phyloP scores from a whole-genome alignment of 2,113 vertebrate genomes.

The Notarius lentiginosus region DNA sequence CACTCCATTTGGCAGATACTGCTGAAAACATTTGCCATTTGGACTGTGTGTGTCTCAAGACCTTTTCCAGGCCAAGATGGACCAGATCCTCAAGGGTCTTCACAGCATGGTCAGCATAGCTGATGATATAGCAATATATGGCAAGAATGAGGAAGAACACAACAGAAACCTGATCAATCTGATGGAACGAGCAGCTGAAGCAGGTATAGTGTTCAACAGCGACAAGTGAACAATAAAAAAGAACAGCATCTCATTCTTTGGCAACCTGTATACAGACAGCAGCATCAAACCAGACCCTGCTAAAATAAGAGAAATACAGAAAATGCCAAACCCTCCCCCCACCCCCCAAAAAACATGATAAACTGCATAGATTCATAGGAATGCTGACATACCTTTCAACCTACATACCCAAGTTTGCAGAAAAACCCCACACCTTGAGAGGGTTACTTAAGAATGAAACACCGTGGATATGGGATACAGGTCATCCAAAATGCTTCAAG shows the following conservation, averaged over 20 bases:
- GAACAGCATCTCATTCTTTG: conserved; percentile 17
- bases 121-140: neutral
- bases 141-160: neutral
- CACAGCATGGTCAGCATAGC: conserved; percentile 7
- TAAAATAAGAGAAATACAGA: conserved; percentile 26
- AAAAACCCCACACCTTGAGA: no score
- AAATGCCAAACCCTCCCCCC: conserved; percentile 17
- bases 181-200: conserved; percentile 17
- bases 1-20: conserved; percentile 37
- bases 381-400: conserved; percentile 23
- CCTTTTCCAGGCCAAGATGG: conserved; percentile 27
- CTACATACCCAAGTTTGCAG: conserved; percentile 20
- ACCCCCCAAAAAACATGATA: conserved; percentile 13
- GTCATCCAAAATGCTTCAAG: no score
- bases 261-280: conserved; percentile 28
- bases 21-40: conserved; percentile 34
- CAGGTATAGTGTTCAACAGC: conserved; percentile 30
- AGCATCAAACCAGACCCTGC: conserved; percentile 21
- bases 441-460: no score
- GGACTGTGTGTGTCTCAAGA: conserved; percentile 10
- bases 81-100: conserved; percentile 15
- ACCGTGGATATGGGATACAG: no score
- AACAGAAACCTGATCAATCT: conserved; percentile 26
- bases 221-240: conserved; percentile 32
- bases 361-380: conserved; percentile 6